Evolutionary conservation across 1,140 invertebrate species (phyloP), one percentile per base, ranked within the genome.

Genomic region (Linepithema humile): DNA sequence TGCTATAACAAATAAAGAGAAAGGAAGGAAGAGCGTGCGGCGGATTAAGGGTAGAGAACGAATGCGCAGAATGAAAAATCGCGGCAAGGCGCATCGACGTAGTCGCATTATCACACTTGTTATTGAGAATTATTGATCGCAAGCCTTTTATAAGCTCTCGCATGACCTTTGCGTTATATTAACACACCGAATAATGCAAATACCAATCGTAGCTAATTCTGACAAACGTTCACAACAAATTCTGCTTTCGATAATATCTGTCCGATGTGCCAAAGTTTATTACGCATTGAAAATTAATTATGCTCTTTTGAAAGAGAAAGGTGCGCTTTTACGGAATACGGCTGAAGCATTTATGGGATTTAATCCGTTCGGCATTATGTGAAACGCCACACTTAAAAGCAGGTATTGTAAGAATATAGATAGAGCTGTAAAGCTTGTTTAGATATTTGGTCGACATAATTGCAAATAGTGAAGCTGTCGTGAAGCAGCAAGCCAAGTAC

Each of bases 1-100:
- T 12, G 15, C 57, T 85, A 72, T 53, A 77, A 55, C 74, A 74
- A 88, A 86, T 59, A 65, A 59, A 65, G 23, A 73, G 6, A 48
- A 43, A 20, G 3, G 3, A 38, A 23, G 32, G 29, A 62, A 64
- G n/a, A 64, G 40, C 53, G 20, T n/a, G 29, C 0, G 23, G 3
- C 38, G 59, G 10, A 65, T 65, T 55, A 69, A 78, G 26, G 17
- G 23, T 29, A 40, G 6, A 29, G 10, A 26, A 67, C 7, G 15
- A 57, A 45, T 53, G 64, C 32, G 48, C n/a, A 15, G 6, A 57
- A n/a, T 40, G n/a, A 23, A 40, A 69, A 80, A 70, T 80, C 17
- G n/a, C 50, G 23, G 4, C n/a, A 35, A 53, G 75, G n/a, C n/a
- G n/a, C 26, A 80, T 70, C 48, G 65, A 65, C 35, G 15, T 15